These are phyloP conservation scores for Stictonetta naevosa DNA, from an alignment of 2,113 vertebrate species.

Conservation along the genomic window DNA sequence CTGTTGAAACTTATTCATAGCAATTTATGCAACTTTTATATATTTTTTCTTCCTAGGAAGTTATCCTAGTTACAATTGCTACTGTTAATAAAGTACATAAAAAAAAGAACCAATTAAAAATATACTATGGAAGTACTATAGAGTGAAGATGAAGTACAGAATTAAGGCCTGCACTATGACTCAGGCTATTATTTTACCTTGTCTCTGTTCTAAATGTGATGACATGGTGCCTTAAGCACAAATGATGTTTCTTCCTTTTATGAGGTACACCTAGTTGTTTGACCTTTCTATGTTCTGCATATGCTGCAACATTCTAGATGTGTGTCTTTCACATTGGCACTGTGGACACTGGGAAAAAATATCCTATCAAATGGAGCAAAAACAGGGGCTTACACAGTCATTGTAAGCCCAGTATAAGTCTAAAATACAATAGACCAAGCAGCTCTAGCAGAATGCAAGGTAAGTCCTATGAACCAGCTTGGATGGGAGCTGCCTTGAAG, in stretches of 20 bases:
- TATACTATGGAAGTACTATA: neutral
- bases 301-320: neutral
- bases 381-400: neutral
- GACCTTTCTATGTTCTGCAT: slow-evolving; percentile 10
- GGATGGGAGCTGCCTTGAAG: neutral
- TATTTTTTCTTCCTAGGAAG: neutral
- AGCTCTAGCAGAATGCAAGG: neutral
- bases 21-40: neutral
- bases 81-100: neutral
- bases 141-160: neutral
- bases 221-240: slow-evolving; percentile 1
- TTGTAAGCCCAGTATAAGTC: neutral
- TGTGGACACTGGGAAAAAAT: neutral
- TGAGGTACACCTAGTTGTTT: neutral
- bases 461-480: neutral
- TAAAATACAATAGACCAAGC: neutral
- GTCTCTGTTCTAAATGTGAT: neutral
- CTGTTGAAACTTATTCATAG: neutral
- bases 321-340: neutral
- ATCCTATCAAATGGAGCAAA: neutral
- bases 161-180: neutral
- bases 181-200: neutral
- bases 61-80: neutral
- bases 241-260: slow-evolving; percentile 16
- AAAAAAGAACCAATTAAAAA: neutral